A percentile compares a stretch with the other conserved stretches of the same genome.
Conservation (phyloP, 2,888 invertebrate species). For the Syrista parreyssii region DNA sequence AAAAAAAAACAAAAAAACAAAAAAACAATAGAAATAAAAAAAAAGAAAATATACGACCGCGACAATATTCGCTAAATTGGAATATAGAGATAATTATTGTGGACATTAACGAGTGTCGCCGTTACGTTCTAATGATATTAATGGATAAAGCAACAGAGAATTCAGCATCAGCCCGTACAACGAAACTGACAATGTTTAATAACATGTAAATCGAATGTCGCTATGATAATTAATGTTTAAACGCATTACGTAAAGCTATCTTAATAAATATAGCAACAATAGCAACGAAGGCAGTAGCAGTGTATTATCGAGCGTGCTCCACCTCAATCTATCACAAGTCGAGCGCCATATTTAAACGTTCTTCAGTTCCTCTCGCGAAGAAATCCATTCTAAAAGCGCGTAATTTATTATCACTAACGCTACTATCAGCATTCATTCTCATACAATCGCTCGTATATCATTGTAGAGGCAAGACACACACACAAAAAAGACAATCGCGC, state of each 20-base stretch:
- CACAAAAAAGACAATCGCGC: background rate
- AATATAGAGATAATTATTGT: background rate
- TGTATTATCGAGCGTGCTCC: conserved; percentile 12
- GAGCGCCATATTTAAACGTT: conserved; percentile 1
- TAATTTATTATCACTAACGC: background rate
- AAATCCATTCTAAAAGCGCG: background rate
- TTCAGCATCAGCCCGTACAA: background rate
- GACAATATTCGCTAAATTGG: background rate
- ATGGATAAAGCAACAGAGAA: background rate
- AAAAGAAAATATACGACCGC: background rate
- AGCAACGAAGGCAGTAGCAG: conserved; percentile 22
- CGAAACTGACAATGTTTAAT: background rate
- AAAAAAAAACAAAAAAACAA: background rate
- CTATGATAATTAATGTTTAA: conserved; percentile 6
- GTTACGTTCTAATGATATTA: background rate
- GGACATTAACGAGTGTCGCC: background rate
- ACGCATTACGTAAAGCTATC: conserved; percentile 21
- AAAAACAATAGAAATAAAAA: background rate
- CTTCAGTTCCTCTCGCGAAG: background rate
- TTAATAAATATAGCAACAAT: conserved; percentile 21
- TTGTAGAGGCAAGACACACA: background rate
- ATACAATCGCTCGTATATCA: background rate
- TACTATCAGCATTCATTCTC: background rate
- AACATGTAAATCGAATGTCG: background rate
- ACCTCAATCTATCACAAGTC: conserved; percentile 7